Conservation (phyloP, 2,113 vertebrate genomes). For the Pipa parva region DNA sequence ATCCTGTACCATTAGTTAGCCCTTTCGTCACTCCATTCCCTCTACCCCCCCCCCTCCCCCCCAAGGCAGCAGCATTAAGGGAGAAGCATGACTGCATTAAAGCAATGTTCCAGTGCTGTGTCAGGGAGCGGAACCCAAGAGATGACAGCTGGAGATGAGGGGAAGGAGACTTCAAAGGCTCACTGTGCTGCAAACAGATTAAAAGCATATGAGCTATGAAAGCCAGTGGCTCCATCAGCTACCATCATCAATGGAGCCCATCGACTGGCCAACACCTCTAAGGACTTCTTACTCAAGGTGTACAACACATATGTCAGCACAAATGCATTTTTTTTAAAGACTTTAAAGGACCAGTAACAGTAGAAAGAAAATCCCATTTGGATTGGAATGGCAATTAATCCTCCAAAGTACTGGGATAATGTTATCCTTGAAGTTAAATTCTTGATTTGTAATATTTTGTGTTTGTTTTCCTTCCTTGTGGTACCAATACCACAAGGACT, state of each 20-base stretch:
- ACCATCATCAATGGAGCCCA: conserved; percentile 38
- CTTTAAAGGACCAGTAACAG: no score
- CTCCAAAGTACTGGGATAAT: no score
- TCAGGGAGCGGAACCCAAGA: conserved; percentile 46
- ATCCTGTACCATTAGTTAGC: conserved; percentile 50
- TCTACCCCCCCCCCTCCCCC: conserved; percentile 26
- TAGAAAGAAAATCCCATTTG: no score
- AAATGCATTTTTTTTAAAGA: no score
- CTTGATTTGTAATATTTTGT: no score
- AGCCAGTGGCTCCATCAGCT: conserved; percentile 35
- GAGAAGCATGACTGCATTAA: conserved; percentile 25
- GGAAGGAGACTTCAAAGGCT: conserved; percentile 52
- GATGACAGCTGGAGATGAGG: conserved; percentile 52
- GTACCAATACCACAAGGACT: no score
- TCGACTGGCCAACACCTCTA: neutral
- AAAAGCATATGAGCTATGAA: conserved; percentile 55
- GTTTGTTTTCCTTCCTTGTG: no score
- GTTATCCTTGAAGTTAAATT: no score
- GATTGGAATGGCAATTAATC: no score
- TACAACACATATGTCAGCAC: neutral
- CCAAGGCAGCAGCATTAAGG: neutral
- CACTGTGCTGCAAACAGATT: conserved; percentile 39
- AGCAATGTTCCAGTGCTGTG: conserved; percentile 42
- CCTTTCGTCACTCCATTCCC: conserved; percentile 43
- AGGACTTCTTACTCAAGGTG: conserved; percentile 30